phyloP scores from a whole-genome alignment of 2,888 invertebrate species.

The Polia nebulosa region DNA sequence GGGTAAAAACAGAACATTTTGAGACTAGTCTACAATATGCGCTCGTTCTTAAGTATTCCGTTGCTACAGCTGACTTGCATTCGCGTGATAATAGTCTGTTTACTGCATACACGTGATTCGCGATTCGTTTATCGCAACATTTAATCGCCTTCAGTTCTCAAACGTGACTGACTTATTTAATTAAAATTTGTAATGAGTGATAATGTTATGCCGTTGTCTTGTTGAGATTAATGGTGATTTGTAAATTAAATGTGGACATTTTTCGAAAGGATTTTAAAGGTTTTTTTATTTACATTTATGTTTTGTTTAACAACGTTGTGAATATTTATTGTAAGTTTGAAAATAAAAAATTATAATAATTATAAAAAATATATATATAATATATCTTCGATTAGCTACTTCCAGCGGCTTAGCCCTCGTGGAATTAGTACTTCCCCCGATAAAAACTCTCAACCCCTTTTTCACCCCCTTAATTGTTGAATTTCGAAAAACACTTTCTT shows the following conservation, averaged over 20 bases:
- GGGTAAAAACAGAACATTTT: too few species aligned
- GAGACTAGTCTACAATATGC: conserved; percentile 14
- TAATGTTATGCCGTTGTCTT: background rate
- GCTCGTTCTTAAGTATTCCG: conserved; percentile 12
- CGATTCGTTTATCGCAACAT: conserved; percentile 43
- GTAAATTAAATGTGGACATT: background rate
- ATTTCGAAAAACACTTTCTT: too few species aligned
- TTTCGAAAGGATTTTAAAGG: background rate
- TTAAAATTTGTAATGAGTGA: conserved; percentile 31
- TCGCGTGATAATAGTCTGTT: conserved; percentile 8
- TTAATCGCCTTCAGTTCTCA: conserved; percentile 38
- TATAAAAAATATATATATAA: too few species aligned
- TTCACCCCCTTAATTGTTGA: too few species aligned
- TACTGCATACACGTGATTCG: conserved; percentile 51
- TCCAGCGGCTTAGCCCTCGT: too few species aligned
- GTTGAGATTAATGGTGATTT: background rate
- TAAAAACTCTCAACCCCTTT: too few species aligned
- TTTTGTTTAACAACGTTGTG: too few species aligned
- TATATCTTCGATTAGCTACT: too few species aligned
- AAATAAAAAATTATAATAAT: too few species aligned
- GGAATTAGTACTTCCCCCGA: too few species aligned
- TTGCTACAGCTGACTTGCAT: conserved; percentile 37
- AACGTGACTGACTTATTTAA: conserved; percentile 53
- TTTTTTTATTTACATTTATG: too few species aligned
- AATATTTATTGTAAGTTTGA: too few species aligned